Conservation (phyloP, 1,140 invertebrate species). For the Apis laboriosa region DNA sequence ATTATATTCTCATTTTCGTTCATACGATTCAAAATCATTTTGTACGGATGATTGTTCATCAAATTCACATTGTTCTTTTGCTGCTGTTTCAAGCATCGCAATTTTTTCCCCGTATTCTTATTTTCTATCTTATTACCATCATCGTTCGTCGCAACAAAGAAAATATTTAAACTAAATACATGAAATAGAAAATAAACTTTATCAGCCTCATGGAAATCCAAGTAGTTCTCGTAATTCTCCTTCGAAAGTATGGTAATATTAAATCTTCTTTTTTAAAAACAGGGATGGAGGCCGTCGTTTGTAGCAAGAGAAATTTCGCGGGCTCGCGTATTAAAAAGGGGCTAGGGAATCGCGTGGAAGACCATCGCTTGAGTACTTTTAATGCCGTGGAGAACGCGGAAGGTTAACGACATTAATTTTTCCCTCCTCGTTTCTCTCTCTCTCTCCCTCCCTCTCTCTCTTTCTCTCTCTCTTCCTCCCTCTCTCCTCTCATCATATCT, state of each 20-base stretch:
- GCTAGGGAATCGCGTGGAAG: conserved; percentile 62
- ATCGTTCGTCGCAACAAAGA: too few relatives aligned
- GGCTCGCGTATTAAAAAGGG: conserved; percentile 64
- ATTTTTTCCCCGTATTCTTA: too few relatives aligned
- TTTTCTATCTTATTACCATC: too few relatives aligned
- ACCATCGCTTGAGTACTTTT: conserved; percentile 69
- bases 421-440: conserved; percentile 53
- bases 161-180: neutral
- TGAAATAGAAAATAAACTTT: neutral
- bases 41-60: too few relatives aligned
- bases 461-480: conserved; percentile 28
- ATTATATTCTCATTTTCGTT: too few relatives aligned
- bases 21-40: too few relatives aligned
- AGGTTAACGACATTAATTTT: conserved; percentile 73
- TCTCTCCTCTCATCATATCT: neutral
- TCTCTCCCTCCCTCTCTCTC: conserved; percentile 24
- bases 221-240: conserved; percentile 1
- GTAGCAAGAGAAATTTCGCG: conserved; percentile 62
- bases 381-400: conserved; percentile 68
- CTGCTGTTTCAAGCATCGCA: too few relatives aligned
- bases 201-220: neutral
- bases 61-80: too few relatives aligned
- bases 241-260: conserved; percentile 13
- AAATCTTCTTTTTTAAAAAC: conserved; percentile 33
- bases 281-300: conserved; percentile 40